Evolutionary conservation across 2,113 vertebrate species (phyloP).

Genomic region (Cathartes aura): DNA sequence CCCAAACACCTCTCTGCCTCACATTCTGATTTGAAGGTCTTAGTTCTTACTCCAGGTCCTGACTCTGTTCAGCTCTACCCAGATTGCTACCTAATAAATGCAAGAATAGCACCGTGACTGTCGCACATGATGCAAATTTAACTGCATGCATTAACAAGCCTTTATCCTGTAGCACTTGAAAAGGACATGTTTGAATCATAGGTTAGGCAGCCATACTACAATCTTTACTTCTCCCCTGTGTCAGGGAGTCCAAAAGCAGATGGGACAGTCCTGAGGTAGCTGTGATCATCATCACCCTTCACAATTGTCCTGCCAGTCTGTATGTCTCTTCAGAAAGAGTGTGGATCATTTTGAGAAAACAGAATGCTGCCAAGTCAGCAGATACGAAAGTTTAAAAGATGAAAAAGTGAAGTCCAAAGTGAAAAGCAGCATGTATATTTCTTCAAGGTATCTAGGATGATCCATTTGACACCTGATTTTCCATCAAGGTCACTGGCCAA

Average conservation of each 20-base stretch:
- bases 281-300: not conserved
- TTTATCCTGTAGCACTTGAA: not conserved
- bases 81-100: not conserved
- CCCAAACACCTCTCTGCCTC: not conserved
- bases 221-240: not conserved
- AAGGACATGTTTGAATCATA: not conserved
- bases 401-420: not conserved
- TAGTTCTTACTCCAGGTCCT: not conserved
- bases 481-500: not conserved
- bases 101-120: not conserved
- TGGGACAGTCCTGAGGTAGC: not conserved
- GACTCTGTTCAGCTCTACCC: not conserved
- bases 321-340: not conserved
- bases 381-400: not conserved
- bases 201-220: not conserved
- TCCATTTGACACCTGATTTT: slow-evolving; percentile 7
- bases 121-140: not conserved
- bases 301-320: not conserved
- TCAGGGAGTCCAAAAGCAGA: not conserved
- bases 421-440: not conserved
- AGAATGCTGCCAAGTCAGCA: not conserved
- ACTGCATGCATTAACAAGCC: not conserved
- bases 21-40: not conserved
- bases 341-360: not conserved
- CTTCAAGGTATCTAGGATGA: not conserved